These are phyloP conservation scores for Acrobasis repandana DNA, from an alignment of 2,888 invertebrate genomes.

Conservation along the genomic window DNA sequence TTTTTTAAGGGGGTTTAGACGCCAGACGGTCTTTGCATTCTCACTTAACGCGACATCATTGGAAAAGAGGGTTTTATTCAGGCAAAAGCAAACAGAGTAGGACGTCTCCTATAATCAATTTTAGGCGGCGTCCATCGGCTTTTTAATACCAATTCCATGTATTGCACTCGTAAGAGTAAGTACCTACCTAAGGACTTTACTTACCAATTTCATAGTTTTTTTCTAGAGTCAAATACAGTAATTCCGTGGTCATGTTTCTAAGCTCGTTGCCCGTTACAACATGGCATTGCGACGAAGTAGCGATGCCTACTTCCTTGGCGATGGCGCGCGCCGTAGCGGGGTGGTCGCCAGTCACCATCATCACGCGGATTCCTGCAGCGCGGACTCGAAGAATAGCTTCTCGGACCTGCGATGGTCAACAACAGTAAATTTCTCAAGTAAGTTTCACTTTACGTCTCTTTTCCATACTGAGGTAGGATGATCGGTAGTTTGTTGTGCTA, in stretches of 20 bases:
- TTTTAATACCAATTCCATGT: no score
- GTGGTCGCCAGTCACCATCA: conserved; percentile 93
- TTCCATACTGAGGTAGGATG: no score
- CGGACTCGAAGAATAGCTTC: conserved; percentile 86
- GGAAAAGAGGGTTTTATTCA: no score
- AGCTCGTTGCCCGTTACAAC: conserved; percentile 83
- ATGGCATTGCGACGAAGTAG: conserved; percentile 80
- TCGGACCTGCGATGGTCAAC: conserved; percentile 48
- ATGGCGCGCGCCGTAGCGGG: conserved; percentile 91
- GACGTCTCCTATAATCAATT: no score
- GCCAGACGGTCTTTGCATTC: no score
- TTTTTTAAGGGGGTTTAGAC: no score
- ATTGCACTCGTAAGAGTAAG: neutral
- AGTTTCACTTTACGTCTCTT: no score
- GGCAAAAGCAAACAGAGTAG: no score
- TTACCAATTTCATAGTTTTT: conserved; percentile 73
- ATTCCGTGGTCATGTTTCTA: conserved; percentile 77
- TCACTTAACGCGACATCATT: no score
- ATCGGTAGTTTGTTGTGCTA: no score
- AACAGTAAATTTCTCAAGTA: no score
- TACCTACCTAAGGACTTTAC: neutral
- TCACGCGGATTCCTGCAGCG: conserved; percentile 89
- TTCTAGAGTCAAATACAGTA: conserved; percentile 78
- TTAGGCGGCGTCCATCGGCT: no score
- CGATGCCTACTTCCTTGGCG: conserved; percentile 88